A percentile compares a stretch with the other conserved stretches of the same genome.
Evolutionary conservation across 2,888 invertebrate genomes (phyloP).

Genomic region (Eristalinus aeneus): DNA sequence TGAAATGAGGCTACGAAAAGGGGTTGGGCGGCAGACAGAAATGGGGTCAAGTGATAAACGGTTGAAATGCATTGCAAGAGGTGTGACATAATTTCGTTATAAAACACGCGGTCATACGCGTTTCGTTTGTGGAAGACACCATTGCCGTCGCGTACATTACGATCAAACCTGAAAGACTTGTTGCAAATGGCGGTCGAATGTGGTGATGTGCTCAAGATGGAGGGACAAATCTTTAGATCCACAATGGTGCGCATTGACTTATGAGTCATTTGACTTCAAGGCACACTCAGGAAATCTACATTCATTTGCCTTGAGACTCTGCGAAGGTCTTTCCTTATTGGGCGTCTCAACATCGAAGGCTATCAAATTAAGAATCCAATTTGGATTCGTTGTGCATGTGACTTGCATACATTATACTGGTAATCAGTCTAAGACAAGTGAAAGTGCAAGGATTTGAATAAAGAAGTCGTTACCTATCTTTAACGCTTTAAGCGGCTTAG

Average conservation of each 20-base stretch:
- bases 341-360: background rate
- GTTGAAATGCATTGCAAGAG: background rate
- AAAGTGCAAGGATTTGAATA: background rate
- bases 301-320: background rate
- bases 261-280: background rate
- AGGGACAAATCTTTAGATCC: no score
- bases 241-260: no score
- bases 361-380: background rate
- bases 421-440: background rate
- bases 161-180: background rate
- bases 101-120: background rate
- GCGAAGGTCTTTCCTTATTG: background rate
- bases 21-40: slow-evolving; percentile 21
- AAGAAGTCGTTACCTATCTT: background rate
- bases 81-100: slow-evolving; percentile 13
- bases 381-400: background rate
- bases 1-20: background rate
- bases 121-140: background rate
- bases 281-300: background rate
- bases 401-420: background rate
- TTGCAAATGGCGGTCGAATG: background rate
- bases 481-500: background rate
- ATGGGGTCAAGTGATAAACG: slow-evolving; percentile 48
- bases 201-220: no score
- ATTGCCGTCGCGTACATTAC: background rate